Conservation (phyloP, 2,888 invertebrate species). For the Cephus rjabovi region DNA sequence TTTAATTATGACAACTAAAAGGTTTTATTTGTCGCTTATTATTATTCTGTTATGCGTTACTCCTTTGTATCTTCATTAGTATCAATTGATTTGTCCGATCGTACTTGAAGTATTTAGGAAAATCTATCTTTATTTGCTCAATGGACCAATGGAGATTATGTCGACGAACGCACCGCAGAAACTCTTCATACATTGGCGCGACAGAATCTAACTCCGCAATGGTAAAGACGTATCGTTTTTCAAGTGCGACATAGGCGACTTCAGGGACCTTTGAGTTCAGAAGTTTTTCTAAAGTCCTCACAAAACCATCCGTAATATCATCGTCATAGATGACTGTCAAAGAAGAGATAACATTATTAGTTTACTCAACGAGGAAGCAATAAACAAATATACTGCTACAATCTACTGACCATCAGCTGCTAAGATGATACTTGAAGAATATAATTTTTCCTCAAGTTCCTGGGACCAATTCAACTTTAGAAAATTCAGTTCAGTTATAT, state of each 20-base stretch:
- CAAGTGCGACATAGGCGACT: constrained; percentile 80
- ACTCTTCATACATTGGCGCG: constrained; percentile 91
- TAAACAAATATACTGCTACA: too few species aligned
- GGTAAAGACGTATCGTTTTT: constrained; percentile 90
- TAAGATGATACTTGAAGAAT: constrained; percentile 75
- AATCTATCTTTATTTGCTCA: constrained; percentile 76
- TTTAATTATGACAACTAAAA: too few species aligned
- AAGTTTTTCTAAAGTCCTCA: constrained; percentile 77
- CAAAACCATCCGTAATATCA: constrained; percentile 82
- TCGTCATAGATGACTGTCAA: constrained; percentile 87
- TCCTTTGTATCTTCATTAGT: constrained; percentile 75
- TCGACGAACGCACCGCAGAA: constrained; percentile 72
- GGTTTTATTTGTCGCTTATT: background rate
- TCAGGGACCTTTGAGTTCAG: constrained; percentile 72
- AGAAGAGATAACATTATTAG: constrained; percentile 12
- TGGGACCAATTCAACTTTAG: constrained; percentile 71
- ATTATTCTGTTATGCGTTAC: background rate
- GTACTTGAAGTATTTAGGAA: constrained; percentile 85
- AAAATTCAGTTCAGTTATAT: constrained; percentile 79
- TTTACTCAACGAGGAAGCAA: too few species aligned
- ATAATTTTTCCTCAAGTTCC: constrained; percentile 70
- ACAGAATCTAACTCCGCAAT: constrained; percentile 81
- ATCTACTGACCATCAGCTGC: constrained; percentile 83
- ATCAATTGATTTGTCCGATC: constrained; percentile 83
- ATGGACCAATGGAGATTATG: constrained; percentile 70